phyloP scores from a whole-genome alignment of 2,113 vertebrate species.

The Sciurus niger region DNA sequence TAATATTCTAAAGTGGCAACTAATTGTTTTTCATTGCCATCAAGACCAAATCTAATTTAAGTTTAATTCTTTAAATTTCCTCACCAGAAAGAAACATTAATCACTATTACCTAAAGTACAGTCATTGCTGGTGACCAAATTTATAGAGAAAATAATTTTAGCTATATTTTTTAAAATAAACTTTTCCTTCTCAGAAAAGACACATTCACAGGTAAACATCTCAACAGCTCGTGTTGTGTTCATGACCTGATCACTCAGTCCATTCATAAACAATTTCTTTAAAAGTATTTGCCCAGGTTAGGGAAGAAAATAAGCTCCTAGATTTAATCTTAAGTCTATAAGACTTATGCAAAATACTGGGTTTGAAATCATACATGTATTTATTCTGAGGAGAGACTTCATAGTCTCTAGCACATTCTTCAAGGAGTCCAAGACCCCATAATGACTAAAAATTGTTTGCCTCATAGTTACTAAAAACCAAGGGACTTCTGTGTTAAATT shows the following conservation, averaged over 20 bases:
- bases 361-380: not conserved
- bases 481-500: not conserved
- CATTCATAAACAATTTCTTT: not conserved
- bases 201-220: not conserved
- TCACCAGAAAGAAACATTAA: slow-evolving; percentile 11
- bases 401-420: not conserved
- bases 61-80: not conserved
- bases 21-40: slow-evolving; percentile 39
- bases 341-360: not conserved
- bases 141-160: not conserved
- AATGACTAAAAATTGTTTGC: not conserved
- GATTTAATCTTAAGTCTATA: not conserved
- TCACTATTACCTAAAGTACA: not conserved
- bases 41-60: slow-evolving; percentile 13
- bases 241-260: not conserved
- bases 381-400: not conserved
- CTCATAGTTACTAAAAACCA: not conserved
- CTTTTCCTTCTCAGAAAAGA: not conserved
- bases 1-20: not conserved
- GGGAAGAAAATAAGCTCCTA: not conserved
- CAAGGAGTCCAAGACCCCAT: not conserved
- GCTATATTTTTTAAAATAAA: not conserved
- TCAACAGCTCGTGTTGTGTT: not conserved
- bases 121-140: not conserved
- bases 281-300: not conserved